Conservation (phyloP, 2,888 invertebrate genomes). For the Choristoneura rosaceana region DNA sequence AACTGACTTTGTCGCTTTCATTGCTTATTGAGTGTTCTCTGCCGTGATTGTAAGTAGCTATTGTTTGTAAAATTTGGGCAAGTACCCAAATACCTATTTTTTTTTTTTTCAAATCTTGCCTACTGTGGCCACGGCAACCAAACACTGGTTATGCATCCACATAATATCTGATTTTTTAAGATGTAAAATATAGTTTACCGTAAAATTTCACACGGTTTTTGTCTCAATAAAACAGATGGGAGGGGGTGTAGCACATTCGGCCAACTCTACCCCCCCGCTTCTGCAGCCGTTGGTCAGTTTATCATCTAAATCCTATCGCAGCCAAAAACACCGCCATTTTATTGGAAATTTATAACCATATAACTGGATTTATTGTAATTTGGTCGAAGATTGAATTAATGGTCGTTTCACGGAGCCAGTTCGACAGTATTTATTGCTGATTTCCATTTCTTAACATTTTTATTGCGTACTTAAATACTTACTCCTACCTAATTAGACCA, state of each 20-base stretch:
- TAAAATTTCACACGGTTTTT: too few species aligned
- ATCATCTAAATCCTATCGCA: not conserved
- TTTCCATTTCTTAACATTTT: conserved; percentile 15
- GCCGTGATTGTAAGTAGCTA: conserved; percentile 1
- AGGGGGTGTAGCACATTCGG: too few species aligned
- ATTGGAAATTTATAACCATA: conserved; percentile 4
- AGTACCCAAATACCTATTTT: not conserved
- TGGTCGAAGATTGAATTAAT: conserved; percentile 15
- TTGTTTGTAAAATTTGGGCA: not conserved
- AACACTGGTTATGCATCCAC: not conserved
- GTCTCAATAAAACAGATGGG: too few species aligned
- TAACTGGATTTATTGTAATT: conserved; percentile 24
- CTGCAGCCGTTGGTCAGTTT: not conserved
- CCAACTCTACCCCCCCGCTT: too few species aligned
- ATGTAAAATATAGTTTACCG: too few species aligned
- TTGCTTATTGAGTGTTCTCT: not conserved
- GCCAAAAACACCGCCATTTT: not conserved
- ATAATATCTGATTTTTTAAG: too few species aligned
- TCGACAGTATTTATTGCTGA: conserved; percentile 10
- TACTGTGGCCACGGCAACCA: not conserved
- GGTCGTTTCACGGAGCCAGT: conserved; percentile 11
- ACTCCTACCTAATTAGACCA: not conserved
- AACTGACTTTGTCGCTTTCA: conserved; percentile 21
- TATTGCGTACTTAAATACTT: conserved; percentile 1
- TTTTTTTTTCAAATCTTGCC: not conserved